Evolutionary conservation across 2,113 vertebrate genomes (phyloP), one percentile per base, ranked within the genome.

Genomic region (Potamarius usumacintae): DNA sequence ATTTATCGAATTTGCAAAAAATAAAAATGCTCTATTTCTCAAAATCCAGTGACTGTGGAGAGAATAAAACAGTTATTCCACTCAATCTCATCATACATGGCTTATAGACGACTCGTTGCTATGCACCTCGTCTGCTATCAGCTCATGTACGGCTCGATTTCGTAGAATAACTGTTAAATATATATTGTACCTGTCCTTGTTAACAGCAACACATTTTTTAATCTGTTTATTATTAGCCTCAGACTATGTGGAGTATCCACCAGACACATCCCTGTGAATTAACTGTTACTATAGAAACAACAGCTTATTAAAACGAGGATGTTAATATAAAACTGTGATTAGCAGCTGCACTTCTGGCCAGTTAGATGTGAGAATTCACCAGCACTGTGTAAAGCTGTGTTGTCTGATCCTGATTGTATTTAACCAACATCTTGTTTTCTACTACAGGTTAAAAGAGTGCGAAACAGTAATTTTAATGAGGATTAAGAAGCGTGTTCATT

Each of bases 401-500:
- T 55, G 2, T 57, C 4, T 55, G 25, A 4, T 55, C 1, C 52
- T 27, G 22, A 22, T 58, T 42, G 79, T 60, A 60, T 60, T 60
- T 11, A 34, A 1, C 10, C 78, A 50, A 2, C 15, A 80, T 18
- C 2, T 57, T 58, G 53, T 14, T 63, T 53, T 17, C 83, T 34
- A 4, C 42, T 74, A 57, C 42, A 71, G 77, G 30, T 67, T 62
- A 76, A 79, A 53, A 30, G 58, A 67, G 25, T 34, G 78, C 20
- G 60, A 69, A 69, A 57, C 11, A 30, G 84, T 48, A 27, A 42
- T 71, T 89, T 89, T 83, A 89, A 89, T 89, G 80, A 89, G 85
- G 81, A 86, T 89, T 86, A 89, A 86, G 55, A 60, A 76, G 11
- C 6, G 6, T 85, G 57, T 63, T 85, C 60, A 84, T 82, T 82